Evolutionary conservation across 2,113 vertebrate genomes (phyloP).

Genomic region (Hirundichthys speculiger): DNA sequence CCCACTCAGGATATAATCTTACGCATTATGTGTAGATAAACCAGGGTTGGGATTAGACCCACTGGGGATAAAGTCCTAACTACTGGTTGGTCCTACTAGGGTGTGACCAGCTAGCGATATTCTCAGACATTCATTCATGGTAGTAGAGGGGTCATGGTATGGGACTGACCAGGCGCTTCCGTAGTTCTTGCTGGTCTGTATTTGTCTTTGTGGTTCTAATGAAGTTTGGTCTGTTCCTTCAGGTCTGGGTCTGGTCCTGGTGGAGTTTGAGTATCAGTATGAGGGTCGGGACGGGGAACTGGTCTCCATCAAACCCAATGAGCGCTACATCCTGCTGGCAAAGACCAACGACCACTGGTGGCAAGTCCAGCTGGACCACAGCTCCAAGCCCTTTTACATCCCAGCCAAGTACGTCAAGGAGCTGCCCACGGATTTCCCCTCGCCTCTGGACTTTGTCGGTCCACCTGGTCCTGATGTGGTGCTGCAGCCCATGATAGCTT

Average conservation of each 20-base stretch:
- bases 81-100: no score
- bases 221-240: not conserved
- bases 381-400: constrained; percentile 88
- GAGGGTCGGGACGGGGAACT: constrained; percentile 83
- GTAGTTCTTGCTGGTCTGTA: not conserved
- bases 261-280: constrained; percentile 92
- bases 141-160: no score
- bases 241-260: constrained; percentile 88
- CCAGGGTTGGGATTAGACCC: no score
- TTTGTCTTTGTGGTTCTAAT: not conserved
- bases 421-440: constrained; percentile 74
- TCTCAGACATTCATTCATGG: no score
- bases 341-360: constrained; percentile 95
- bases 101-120: no score
- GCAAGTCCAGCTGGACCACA: constrained; percentile 85
- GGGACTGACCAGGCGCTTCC: no score
- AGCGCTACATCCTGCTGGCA: constrained; percentile 88
- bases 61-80: no score
- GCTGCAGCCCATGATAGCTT: not conserved
- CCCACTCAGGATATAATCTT: no score
- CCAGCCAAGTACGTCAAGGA: constrained; percentile 94
- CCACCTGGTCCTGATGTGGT: constrained; percentile 18
- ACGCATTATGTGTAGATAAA: no score
- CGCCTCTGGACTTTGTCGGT: constrained; percentile 67
- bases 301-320: constrained; percentile 91